Evolutionary conservation across 2,113 vertebrate species (phyloP), one percentile per base, ranked within the genome.

Genomic region (Arvicanthis niloticus): DNA sequence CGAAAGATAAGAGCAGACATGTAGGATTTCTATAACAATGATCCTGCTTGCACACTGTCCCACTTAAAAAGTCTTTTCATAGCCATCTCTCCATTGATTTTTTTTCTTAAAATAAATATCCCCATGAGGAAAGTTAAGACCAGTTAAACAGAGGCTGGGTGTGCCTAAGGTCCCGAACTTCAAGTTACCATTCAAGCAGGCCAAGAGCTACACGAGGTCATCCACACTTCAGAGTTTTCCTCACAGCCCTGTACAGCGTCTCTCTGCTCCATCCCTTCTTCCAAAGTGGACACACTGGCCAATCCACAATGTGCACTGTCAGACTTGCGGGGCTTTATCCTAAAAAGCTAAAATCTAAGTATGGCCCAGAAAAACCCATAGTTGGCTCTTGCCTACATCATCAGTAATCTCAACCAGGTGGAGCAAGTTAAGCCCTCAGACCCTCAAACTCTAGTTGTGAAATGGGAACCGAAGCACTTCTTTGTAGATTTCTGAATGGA

Each of bases 161-260:
- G 37, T 62, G 56, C 81, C 48, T 40, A 56, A 56, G 62, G n/a
- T 62, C 77, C 3, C 26, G 40, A 16, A 40, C 37, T 31, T 42
- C 11, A 67, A 9, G 1, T 26, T 0, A 3, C 3, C 2, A 51
- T 7, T 9, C 65, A 89, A 78, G 56, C 24, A 37, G 26, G 51
- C 12, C 45, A 22, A 76, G 75, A 65, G 60, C 87, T 5, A 65
- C 80, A 42, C 1, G 42, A 45, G 24, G 16, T 37, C 0, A 0
- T 5, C 3, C 17, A 9, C 2, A 37, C 56, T 9, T 48, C 3
- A 3, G n/a, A 37, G 51, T 62, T 84, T 67, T 72, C 21, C 65
- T 48, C 75, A 60, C 17, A 4, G 19, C 26, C 8, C 21, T 0
- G 0, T 21, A 37, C 56, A 34, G 4, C 0, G 40, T 91, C 70